Evolutionary conservation across 2,113 vertebrate genomes (phyloP), one percentile per base, ranked within the genome.

Genomic region (Dipodomys ordii): DNA sequence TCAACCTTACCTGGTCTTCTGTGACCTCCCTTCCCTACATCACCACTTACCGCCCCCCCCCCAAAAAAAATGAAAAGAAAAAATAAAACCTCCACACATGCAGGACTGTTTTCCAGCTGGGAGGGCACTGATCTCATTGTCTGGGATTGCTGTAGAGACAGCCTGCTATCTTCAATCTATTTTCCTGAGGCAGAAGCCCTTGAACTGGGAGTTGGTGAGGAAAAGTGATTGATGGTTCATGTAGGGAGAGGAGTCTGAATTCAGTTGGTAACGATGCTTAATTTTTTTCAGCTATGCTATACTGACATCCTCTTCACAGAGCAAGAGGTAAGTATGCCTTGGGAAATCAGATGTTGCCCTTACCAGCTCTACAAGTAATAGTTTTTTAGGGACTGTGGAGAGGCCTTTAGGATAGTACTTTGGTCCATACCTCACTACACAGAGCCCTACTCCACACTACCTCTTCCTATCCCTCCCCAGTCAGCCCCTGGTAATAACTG

Each of bases 221-320:
- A 3, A 69, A 60, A 60, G 67, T 82, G 92, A 81, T 28, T 64
- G 77, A 88, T 71, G 49, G 49, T 68, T 60, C 87, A 27, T 67
- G 3, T 20, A 46, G 57, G 77, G 76, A 65, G 16, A 90, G 30
- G 62, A 77, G n/a, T 68, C 87, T 91, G 90, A 53, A 80, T 76
- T 87, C 82, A 30, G 73, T 22, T 88, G 67, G 53, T 96, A 69
- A 97, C 2, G 1, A 28, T 13, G n/a, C 13, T 95, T 92, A 76
- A 81, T 80, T 49, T 92, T 95, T 98, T 98, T 57, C 97, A 99
- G 99, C 99, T 99, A 25, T 99, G 99, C 81, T 99, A 99, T 96
- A 99, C 99, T 67, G 99, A 99, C 95, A 99, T 99, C 94, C 98
- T 99, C 90, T 99, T 99, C 96, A 99, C 99, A 35, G 99, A 99